These are phyloP conservation scores for Sciurus vulgaris DNA, from an alignment of 2,797 vertebrate genomes.

Conservation along the genomic window DNA sequence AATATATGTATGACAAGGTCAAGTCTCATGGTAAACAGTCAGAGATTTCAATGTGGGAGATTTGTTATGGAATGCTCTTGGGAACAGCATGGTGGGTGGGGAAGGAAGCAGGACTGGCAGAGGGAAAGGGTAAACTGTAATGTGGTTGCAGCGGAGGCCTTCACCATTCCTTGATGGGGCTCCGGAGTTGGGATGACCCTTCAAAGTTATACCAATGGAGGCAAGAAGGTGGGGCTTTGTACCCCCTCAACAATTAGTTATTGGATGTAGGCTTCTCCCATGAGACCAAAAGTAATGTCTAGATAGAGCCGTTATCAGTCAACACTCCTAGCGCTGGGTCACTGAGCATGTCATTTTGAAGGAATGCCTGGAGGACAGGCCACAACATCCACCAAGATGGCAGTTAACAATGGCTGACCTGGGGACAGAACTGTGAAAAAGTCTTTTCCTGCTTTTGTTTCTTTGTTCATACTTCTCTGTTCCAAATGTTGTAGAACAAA, in stretches of 20 bases:
- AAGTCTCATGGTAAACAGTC: neutral
- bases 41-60: neutral
- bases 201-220: neutral
- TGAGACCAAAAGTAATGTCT: neutral
- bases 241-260: neutral
- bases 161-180: too few species aligned
- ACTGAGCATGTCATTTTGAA: neutral
- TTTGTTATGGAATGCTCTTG: neutral
- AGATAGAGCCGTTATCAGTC: neutral
- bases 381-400: neutral
- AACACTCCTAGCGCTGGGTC: neutral
- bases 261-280: neutral
- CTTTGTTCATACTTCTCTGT: neutral
- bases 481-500: conserved; percentile 18
- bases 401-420: neutral
- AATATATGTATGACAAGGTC: neutral
- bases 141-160: accelerated
- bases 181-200: neutral
- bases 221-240: neutral
- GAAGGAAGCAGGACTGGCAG: neutral
- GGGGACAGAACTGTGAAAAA: neutral
- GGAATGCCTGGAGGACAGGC: accelerated
- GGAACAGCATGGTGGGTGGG: neutral
- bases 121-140: neutral
- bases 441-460: neutral